A percentile compares a stretch with the other conserved stretches of the same genome.
Evolutionary conservation across 2,113 vertebrate genomes (phyloP).

Genomic region (Mastomys coucha): DNA sequence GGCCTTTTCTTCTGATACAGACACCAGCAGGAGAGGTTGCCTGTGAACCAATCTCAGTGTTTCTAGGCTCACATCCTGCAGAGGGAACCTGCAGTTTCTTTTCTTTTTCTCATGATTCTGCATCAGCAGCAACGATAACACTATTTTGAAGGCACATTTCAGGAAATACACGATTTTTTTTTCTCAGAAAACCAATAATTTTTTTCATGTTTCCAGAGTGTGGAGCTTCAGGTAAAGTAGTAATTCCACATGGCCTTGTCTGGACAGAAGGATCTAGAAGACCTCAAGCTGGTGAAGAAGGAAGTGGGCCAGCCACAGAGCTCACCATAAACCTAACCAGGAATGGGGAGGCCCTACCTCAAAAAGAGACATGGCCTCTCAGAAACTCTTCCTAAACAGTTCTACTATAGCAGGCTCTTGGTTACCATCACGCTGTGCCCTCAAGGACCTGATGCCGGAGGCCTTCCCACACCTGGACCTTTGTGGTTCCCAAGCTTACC

Average conservation of each 20-base stretch:
- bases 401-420: neutral
- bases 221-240: neutral
- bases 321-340: neutral
- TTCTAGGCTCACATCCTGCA: neutral
- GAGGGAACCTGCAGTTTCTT: neutral
- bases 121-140: neutral
- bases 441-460: neutral
- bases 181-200: neutral
- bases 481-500: neutral
- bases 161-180: conserved; percentile 8
- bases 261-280: neutral
- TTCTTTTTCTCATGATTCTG: neutral
- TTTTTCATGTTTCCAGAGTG: neutral
- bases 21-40: neutral
- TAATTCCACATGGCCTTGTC: neutral
- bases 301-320: neutral
- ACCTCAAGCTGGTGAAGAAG: neutral
- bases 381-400: neutral
- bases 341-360: neutral
- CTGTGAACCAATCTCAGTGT: neutral
- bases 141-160: conserved; percentile 37
- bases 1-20: no score
- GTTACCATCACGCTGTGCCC: no score
- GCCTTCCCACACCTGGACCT: accelerated
- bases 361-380: neutral